Conservation (phyloP, 2,113 vertebrate species). For the Athene cunicularia region DNA sequence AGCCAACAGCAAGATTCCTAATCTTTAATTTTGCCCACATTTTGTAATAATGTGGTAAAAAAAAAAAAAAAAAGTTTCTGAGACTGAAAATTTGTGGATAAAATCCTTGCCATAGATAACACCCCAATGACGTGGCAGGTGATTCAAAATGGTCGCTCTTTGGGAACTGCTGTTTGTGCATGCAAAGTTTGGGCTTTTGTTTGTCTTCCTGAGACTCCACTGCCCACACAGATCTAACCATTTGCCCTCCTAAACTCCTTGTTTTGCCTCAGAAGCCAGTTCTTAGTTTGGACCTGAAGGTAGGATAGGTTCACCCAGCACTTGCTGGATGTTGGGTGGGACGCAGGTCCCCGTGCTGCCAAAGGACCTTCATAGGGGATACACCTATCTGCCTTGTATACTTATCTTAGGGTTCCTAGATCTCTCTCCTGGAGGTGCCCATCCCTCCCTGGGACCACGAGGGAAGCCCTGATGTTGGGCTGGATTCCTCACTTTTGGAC, state of each 20-base stretch:
- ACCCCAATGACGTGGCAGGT: not conserved
- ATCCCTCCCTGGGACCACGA: not conserved
- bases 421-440: not conserved
- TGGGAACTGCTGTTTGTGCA: not conserved
- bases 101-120: not conserved
- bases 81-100: not conserved
- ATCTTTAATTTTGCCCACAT: not conserved
- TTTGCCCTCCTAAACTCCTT: not conserved
- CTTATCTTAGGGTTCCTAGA: not conserved
- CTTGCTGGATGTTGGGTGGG: not conserved
- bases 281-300: not conserved
- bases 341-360: not conserved
- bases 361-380: not conserved
- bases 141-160: not conserved
- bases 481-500: not conserved
- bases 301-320: not conserved
- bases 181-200: not conserved
- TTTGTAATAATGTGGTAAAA: not conserved
- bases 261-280: not conserved
- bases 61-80: not conserved
- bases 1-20: not conserved
- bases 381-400: not conserved
- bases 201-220: not conserved
- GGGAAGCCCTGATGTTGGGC: not conserved
- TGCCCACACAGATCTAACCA: not conserved